Percentiles rank a stretch among this genome's conserved stretches.
Evolutionary conservation across 2,888 invertebrate species (phyloP).

Genomic region (Drepana falcataria): DNA sequence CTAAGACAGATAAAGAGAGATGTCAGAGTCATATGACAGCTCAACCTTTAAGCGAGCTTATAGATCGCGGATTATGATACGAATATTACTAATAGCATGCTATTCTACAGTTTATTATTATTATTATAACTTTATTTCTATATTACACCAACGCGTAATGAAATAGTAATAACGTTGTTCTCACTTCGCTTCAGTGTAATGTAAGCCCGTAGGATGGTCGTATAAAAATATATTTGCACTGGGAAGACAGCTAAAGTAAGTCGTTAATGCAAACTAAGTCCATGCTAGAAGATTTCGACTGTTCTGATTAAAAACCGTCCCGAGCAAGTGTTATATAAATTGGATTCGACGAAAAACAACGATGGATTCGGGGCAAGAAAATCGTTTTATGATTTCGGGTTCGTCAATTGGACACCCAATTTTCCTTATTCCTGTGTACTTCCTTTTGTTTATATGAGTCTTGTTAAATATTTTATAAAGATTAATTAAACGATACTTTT

Average conservation of each 20-base stretch:
- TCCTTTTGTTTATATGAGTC: slow-evolving; percentile 1
- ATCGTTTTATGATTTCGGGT: slow-evolving; percentile 42
- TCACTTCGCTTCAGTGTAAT: slow-evolving; percentile 8
- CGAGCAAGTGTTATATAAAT: slow-evolving; percentile 40
- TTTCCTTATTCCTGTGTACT: neutral
- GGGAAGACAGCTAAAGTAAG: slow-evolving; percentile 18
- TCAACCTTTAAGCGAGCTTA: too few species aligned
- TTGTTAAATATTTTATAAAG: neutral
- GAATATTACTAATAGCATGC: too few species aligned
- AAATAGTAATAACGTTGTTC: too few species aligned
- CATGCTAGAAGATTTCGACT: slow-evolving; percentile 28
- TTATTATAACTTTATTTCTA: too few species aligned
- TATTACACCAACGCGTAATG: too few species aligned
- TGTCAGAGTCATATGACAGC: too few species aligned
- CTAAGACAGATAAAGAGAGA: too few species aligned
- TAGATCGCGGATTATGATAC: too few species aligned
- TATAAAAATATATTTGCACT: slow-evolving; percentile 13
- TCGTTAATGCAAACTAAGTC: slow-evolving; percentile 41
- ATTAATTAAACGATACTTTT: too few species aligned
- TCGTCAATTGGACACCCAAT: slow-evolving; percentile 9
- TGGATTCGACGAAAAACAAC: slow-evolving; percentile 39
- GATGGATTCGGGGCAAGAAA: slow-evolving; percentile 32
- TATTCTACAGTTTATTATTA: too few species aligned
- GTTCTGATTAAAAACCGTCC: slow-evolving; percentile 41
- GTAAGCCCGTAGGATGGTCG: slow-evolving; percentile 1